Base-by-base conservation (phyloP, 2,888 invertebrate genomes). In the Bedellia somnulentella region DNA sequence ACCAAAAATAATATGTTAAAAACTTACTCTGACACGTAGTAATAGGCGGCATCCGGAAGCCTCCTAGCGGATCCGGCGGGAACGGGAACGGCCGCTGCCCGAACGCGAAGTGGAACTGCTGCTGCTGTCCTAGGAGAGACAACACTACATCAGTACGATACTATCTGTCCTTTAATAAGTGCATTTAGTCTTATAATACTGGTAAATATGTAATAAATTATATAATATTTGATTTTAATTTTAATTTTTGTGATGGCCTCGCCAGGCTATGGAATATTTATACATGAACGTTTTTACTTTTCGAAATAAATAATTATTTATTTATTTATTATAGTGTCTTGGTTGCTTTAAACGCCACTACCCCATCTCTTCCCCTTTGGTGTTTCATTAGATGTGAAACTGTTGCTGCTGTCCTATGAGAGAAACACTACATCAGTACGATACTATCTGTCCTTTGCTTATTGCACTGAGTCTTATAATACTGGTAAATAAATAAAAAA, bases 401-500 rank as follows among this genome's bases (percentile, higher is more conserved):
- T 93, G 93, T 76, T 93, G 93, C 78, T 93, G 93, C 75, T 91
- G 91, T 79, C 93, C 93, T 93, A 88, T 79, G 83, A 91, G 85
- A 75, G 89, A 89, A 90, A 81, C 87, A 90, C 89, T 90, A 82
- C 68, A 81, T 71, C 71, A 79, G 80, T 78, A 78, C 64, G 70
- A 58, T 64, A 70, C 62, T 43, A 43, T 70, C 73, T 75, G 73
- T 43, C 44, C 73, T 75, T 56, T 27, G 27, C 12, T 27, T 34
- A 5, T 23, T 51, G 24, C 54, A 56, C 15, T 22, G 13, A 2
- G 4, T 15, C 3, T 14, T 3, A 8, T 21, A n/a, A n/a, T n/a
- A n/a, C n/a, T n/a, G n/a, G n/a, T n/a, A n/a, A n/a, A n/a, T n/a
- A n/a, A n/a, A n/a, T n/a, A n/a, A n/a, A n/a, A n/a, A n/a, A n/a